Evolutionary conservation across 2,797 vertebrate genomes (phyloP).

Genomic region (Pangasius larnaudii): DNA sequence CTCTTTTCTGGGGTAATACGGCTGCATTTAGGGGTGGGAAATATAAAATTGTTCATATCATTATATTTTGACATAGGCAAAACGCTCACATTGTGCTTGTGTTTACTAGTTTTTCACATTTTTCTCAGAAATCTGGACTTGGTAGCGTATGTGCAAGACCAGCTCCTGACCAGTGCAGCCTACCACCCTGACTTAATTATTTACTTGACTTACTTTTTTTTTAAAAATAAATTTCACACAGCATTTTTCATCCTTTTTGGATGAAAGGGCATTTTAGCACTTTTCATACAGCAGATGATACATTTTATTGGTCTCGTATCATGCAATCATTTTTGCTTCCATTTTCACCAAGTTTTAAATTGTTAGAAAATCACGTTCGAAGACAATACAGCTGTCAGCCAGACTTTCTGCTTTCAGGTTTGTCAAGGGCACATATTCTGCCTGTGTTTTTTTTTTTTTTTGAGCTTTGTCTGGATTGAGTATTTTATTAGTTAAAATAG

Average conservation of each 20-base stretch:
- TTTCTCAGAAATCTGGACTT: not conserved
- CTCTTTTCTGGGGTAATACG: not conserved
- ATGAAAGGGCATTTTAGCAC: not conserved
- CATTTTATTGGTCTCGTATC: not conserved
- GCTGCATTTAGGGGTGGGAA: not conserved
- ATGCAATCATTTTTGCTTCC: not conserved
- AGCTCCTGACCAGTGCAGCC: not conserved
- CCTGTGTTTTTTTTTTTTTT: not conserved
- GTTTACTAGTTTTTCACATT: not conserved
- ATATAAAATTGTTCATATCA: not conserved
- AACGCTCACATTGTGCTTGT: too few relatives aligned
- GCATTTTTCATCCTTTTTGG: not conserved
- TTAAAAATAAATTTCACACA: not conserved
- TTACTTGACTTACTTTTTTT: not conserved
- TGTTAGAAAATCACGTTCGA: too few relatives aligned
- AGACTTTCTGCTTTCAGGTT: not conserved
- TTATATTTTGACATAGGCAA: not conserved
- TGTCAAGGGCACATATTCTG: not conserved
- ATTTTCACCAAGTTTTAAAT: not conserved
- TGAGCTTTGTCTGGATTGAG: not conserved
- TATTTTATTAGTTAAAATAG: not conserved
- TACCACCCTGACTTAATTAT: not conserved
- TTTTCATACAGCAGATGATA: not conserved
- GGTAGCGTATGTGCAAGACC: not conserved
- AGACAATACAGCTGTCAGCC: not conserved